Conservation (phyloP, 2,797 vertebrate species). For the Tauraco hartlaubi region DNA sequence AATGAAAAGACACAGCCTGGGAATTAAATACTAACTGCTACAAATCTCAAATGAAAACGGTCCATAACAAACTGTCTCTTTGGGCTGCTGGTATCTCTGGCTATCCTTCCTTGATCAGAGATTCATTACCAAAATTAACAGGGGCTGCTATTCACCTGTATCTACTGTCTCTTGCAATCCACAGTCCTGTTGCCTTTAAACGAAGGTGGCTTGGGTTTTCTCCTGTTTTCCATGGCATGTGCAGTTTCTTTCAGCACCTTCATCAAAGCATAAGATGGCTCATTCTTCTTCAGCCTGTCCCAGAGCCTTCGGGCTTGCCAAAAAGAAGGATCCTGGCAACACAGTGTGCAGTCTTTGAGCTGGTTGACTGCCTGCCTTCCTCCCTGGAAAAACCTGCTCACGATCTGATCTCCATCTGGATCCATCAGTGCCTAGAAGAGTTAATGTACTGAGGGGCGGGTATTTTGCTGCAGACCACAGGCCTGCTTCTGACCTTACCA, state of each 20-base stretch:
- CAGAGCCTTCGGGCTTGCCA: not conserved
- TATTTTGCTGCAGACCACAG: not conserved
- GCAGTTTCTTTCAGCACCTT: not conserved
- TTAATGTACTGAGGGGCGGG: not conserved
- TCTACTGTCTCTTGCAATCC: not conserved
- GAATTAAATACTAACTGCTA: conserved; percentile 14
- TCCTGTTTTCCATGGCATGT: not conserved
- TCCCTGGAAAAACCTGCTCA: not conserved
- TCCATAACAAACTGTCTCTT: not conserved
- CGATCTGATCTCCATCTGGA: not conserved
- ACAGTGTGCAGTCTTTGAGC: not conserved
- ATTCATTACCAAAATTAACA: not conserved
- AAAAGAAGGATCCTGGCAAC: not conserved
- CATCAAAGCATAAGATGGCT: not conserved
- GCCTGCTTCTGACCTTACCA: not conserved
- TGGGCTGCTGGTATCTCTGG: not conserved
- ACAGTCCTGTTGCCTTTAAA: not conserved
- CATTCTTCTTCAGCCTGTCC: not conserved
- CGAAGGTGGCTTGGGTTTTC: accelerated
- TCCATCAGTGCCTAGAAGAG: not conserved
- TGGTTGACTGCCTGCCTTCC: not conserved
- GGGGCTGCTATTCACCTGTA: not conserved
- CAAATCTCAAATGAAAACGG: not conserved
- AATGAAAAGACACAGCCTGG: conserved; percentile 15
- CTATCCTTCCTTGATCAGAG: not conserved